Conservation (phyloP, 2,888 invertebrate genomes). For the Harpalus rubripes region DNA sequence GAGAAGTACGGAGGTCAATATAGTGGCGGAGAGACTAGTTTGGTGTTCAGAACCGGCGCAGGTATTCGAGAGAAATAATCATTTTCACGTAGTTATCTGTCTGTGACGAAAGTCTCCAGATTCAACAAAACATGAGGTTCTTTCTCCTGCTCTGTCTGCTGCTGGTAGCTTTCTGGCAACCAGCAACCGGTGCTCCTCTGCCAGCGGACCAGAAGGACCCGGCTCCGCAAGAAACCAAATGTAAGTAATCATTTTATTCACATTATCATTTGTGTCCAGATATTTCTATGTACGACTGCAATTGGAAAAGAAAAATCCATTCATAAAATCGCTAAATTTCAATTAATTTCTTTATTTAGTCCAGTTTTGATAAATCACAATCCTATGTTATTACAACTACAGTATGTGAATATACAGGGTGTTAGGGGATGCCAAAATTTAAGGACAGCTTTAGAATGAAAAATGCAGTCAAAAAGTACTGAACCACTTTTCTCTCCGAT, state of each 20-base stretch:
- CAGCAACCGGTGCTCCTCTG: neutral
- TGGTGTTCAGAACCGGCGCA: slow-evolving; percentile 35
- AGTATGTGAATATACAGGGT: no score
- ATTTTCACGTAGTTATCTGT: slow-evolving; percentile 36
- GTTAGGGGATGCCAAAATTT: no score
- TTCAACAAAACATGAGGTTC: slow-evolving; percentile 21
- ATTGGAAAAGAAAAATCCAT: no score
- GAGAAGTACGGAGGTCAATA: slow-evolving; percentile 56
- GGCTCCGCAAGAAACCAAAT: slow-evolving; percentile 34
- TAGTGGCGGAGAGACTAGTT: slow-evolving; percentile 53
- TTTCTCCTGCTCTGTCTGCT: slow-evolving; percentile 16
- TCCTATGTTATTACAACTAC: no score
- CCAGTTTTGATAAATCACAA: no score
- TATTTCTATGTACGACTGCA: no score
- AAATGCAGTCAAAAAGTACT: no score
- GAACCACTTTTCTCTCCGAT: no score
- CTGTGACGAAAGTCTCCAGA: slow-evolving; percentile 1
- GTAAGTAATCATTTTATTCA: slow-evolving; percentile 20
- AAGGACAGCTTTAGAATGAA: no score
- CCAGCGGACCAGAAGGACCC: slow-evolving; percentile 28
- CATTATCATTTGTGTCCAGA: no score
- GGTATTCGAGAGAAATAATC: slow-evolving; percentile 46
- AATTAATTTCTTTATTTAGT: no score
- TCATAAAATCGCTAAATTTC: no score
- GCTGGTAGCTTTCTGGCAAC: slow-evolving; percentile 12